Percentiles rank a stretch among this genome's conserved stretches.
Evolutionary conservation across 2,797 vertebrate species (phyloP).

Genomic region (Cyprinodon diabolis): DNA sequence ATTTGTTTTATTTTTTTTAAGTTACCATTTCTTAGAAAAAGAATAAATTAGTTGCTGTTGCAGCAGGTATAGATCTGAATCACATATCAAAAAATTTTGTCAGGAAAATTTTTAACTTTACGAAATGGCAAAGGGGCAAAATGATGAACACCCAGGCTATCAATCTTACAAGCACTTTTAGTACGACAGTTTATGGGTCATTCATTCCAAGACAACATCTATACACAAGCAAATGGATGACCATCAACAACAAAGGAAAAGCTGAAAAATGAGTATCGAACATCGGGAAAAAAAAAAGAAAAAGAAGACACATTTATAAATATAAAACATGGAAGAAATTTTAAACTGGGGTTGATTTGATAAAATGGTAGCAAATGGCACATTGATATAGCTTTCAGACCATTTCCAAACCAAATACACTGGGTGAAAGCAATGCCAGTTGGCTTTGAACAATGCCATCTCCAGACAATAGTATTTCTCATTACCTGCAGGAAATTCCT

Average conservation of each 20-base stretch:
- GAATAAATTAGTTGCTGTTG: not conserved
- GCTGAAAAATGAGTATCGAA: conserved; percentile 84
- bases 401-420: conserved; percentile 84
- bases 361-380: conserved; percentile 72
- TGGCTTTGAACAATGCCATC: conserved; percentile 89
- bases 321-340: conserved; percentile 82
- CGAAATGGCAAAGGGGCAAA: not conserved
- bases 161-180: conserved; percentile 55
- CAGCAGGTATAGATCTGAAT: not conserved
- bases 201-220: conserved; percentile 69
- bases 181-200: conserved; percentile 64
- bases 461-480: conserved; percentile 78
- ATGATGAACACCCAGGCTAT: not conserved
- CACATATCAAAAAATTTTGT: not conserved
- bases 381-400: conserved; percentile 71
- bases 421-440: conserved; percentile 85
- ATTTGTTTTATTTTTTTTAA: not conserved
- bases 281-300: conserved; percentile 60
- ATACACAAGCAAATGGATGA: conserved; percentile 92
- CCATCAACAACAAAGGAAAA: conserved; percentile 82
- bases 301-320: conserved; percentile 64
- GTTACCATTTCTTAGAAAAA: not conserved
- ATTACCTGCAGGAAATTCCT: conserved; percentile 98
- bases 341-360: conserved; percentile 79
- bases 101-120: not conserved